These are phyloP conservation scores for Polydrusus cervinus DNA, from an alignment of 2,888 invertebrate species.

Conservation along the genomic window DNA sequence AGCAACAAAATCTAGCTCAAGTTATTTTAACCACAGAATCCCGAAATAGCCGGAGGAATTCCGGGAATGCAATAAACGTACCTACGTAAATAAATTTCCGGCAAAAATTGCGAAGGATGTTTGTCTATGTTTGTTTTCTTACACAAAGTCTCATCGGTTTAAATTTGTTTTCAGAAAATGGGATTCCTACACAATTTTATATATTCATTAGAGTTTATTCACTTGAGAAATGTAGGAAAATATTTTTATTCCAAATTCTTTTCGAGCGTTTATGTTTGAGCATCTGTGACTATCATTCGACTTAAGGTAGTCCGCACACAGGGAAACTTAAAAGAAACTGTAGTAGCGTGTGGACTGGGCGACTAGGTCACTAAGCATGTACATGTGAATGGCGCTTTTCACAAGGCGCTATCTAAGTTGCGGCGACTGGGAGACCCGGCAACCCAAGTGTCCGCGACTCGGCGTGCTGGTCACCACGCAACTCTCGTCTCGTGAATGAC, in stretches of 20 bases:
- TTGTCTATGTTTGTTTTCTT: constrained; percentile 32
- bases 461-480: no score
- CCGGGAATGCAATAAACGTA: constrained; percentile 43
- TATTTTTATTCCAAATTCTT: not conserved
- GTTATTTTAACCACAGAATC: constrained; percentile 40
- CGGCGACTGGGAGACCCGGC: no score
- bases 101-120: constrained; percentile 33
- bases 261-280: not conserved
- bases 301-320: no score
- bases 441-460: no score
- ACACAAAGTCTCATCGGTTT: constrained; percentile 21
- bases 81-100: constrained; percentile 32
- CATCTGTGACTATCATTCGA: no score
- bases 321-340: no score
- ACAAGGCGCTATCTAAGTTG: no score
- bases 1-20: constrained; percentile 9
- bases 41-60: constrained; percentile 37
- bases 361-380: no score
- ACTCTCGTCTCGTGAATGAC: no score
- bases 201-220: constrained; percentile 4
- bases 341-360: no score
- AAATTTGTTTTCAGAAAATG: constrained; percentile 28
- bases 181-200: constrained; percentile 7
- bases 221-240: not conserved
- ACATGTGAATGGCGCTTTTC: no score